Conservation (phyloP, 2,113 vertebrate species). For the Mastomys coucha region DNA sequence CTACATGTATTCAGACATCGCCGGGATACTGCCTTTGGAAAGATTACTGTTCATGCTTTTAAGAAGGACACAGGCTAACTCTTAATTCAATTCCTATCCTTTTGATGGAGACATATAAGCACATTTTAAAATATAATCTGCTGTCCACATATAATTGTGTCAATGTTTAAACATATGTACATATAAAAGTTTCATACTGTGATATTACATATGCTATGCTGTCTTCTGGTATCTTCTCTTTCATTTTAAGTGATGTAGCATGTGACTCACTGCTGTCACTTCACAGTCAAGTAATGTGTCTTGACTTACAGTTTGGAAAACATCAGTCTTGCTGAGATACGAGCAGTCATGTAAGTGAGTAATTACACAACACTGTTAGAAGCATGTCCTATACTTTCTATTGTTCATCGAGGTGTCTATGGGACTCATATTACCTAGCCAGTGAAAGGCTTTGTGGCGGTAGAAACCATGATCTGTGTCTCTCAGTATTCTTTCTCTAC, state of each 20-base stretch:
- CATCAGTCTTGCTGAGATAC: neutral
- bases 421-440: neutral
- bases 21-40: neutral
- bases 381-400: neutral
- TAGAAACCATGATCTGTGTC: neutral
- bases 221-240: neutral
- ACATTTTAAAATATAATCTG: neutral
- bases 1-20: neutral
- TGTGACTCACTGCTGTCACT: neutral
- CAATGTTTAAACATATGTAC: neutral
- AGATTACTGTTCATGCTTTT: neutral
- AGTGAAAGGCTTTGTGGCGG: neutral
- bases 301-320: neutral
- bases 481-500: neutral
- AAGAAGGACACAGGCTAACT: neutral
- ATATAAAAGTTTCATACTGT: neutral
- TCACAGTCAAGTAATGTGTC: neutral
- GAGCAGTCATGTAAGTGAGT: neutral
- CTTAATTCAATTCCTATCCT: neutral
- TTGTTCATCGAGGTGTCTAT: neutral
- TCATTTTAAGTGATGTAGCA: neutral
- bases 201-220: neutral
- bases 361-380: neutral
- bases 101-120: neutral
- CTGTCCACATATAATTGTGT: neutral